Percentiles rank a stretch among this genome's conserved stretches.
Evolutionary conservation across 2,113 vertebrate genomes (phyloP).

Genomic region (Orthochromis malagaraziensis): DNA sequence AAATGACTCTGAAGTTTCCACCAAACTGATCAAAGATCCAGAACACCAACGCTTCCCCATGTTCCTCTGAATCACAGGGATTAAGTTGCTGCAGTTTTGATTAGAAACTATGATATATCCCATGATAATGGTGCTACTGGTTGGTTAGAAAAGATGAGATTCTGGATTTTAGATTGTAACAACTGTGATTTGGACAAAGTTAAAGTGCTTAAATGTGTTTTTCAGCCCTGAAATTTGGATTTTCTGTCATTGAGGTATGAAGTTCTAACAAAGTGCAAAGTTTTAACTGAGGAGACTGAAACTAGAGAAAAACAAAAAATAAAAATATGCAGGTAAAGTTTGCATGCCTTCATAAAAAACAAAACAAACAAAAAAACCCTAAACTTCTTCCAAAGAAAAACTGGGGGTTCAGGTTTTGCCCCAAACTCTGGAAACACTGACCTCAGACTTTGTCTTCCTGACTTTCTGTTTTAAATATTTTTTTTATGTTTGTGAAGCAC

Average conservation of each 20-base stretch:
- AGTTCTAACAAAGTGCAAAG: not conserved
- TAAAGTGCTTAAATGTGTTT: not conserved
- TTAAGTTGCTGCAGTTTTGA: not conserved
- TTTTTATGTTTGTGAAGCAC: not conserved
- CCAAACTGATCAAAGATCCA: not conserved
- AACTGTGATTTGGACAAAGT: not conserved
- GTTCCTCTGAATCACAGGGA: not conserved
- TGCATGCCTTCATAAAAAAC: not conserved
- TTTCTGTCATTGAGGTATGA: not conserved
- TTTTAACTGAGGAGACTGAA: not conserved
- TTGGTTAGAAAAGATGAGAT: not conserved
- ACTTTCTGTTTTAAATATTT: not conserved
- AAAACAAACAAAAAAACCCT: accelerated
- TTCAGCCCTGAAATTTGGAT: not conserved
- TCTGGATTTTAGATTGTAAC: not conserved
- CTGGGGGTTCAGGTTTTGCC: not conserved
- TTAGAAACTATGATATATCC: accelerated
- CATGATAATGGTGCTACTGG: not conserved
- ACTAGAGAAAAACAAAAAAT: not conserved
- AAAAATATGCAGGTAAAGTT: not conserved
- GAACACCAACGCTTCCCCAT: accelerated
- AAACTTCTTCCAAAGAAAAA: not conserved
- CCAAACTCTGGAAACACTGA: accelerated
- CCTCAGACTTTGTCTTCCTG: not conserved
- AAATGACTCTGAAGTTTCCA: not conserved